Percentiles rank a stretch among this genome's conserved stretches.
Evolutionary conservation across 2,797 vertebrate species (phyloP).

Genomic region (Acanthopagrus latus): DNA sequence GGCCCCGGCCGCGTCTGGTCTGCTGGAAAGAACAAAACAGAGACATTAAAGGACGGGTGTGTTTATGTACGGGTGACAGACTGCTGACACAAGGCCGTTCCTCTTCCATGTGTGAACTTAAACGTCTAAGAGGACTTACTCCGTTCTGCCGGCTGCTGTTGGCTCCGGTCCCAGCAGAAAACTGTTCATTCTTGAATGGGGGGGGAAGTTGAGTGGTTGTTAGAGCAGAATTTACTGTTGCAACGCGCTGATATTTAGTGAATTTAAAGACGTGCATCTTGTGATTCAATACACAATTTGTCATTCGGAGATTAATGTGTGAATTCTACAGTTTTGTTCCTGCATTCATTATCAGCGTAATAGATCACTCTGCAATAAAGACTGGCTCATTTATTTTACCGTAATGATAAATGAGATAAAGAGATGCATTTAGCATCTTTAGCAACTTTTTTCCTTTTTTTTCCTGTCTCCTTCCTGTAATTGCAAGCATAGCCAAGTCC

Average conservation of each 20-base stretch:
- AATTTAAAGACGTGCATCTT: slow-evolving; percentile 48
- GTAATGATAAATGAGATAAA: slow-evolving; percentile 72
- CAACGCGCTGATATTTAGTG: slow-evolving; percentile 18
- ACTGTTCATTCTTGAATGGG: slow-evolving; percentile 89
- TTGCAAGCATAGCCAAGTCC: slow-evolving; percentile 57
- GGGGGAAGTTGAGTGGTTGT: slow-evolving; percentile 30
- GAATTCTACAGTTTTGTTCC: slow-evolving; percentile 32
- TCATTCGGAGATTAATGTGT: slow-evolving; percentile 49
- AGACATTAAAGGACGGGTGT: slow-evolving; percentile 54
- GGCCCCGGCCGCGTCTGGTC: slow-evolving; percentile 69
- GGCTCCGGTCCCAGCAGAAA: slow-evolving; percentile 94
- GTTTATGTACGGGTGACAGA: slow-evolving; percentile 67
- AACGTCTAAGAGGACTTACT: slow-evolving; percentile 86
- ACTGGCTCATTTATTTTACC: slow-evolving; percentile 65
- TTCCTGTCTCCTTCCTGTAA: slow-evolving; percentile 43
- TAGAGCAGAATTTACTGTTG: slow-evolving; percentile 53
- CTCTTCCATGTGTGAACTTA: slow-evolving; percentile 61
- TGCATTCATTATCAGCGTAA: slow-evolving; percentile 59
- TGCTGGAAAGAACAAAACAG: slow-evolving; percentile 62
- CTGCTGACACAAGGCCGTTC: slow-evolving; percentile 47
- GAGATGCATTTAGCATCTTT: slow-evolving; percentile 63
- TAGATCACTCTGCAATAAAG: slow-evolving; percentile 57
- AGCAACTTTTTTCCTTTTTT: slow-evolving; percentile 44
- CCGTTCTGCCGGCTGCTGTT: slow-evolving; percentile 87
- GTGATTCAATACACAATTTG: slow-evolving; percentile 50